Evolutionary conservation across 64 coral and sea anemone genomes (phyloP).

Genomic region (Stylophora pistillata): DNA sequence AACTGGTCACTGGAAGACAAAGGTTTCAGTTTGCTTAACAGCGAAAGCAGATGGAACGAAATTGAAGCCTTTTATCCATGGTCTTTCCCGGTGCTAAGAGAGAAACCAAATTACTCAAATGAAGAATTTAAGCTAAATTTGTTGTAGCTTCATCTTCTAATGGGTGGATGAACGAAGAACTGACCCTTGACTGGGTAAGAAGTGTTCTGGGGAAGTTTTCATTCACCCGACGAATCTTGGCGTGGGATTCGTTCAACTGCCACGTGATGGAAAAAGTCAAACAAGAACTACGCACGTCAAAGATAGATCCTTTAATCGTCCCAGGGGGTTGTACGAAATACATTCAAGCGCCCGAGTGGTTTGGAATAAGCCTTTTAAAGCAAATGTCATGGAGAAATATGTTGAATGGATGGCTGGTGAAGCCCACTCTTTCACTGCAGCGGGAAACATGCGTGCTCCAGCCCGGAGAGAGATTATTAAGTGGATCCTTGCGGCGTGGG

Average conservation of each 20-base stretch:
- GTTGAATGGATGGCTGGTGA: slow-evolving; percentile 61
- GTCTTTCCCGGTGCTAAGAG: slow-evolving; percentile 50
- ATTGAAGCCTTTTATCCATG: slow-evolving; percentile 53
- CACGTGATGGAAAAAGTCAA: slow-evolving; percentile 46
- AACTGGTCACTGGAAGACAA: slow-evolving; percentile 54
- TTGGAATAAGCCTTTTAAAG: slow-evolving; percentile 65
- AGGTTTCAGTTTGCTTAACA: slow-evolving; percentile 44
- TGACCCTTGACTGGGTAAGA: slow-evolving; percentile 51
- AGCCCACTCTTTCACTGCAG: slow-evolving; percentile 40
- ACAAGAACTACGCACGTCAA: slow-evolving; percentile 3
- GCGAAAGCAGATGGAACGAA: slow-evolving; percentile 50
- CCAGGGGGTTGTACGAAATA: slow-evolving; percentile 60
- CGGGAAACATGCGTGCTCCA: slow-evolving; percentile 46
- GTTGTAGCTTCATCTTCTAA: slow-evolving; percentile 23
- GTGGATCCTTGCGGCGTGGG: neutral
- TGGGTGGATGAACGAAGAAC: slow-evolving; percentile 65
- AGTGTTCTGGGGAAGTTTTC: slow-evolving; percentile 26
- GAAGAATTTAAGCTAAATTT: slow-evolving; percentile 13
- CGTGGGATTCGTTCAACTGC: slow-evolving; percentile 51
- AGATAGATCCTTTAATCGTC: slow-evolving; percentile 51
- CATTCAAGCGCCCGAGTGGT: slow-evolving; percentile 45
- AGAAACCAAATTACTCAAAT: slow-evolving; percentile 34
- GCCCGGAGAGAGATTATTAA: neutral
- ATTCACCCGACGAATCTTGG: slow-evolving; percentile 30
- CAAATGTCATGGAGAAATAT: slow-evolving; percentile 44